Evolutionary conservation across 2,888 invertebrate genomes (phyloP).

Genomic region (Leptinotarsa juncta): DNA sequence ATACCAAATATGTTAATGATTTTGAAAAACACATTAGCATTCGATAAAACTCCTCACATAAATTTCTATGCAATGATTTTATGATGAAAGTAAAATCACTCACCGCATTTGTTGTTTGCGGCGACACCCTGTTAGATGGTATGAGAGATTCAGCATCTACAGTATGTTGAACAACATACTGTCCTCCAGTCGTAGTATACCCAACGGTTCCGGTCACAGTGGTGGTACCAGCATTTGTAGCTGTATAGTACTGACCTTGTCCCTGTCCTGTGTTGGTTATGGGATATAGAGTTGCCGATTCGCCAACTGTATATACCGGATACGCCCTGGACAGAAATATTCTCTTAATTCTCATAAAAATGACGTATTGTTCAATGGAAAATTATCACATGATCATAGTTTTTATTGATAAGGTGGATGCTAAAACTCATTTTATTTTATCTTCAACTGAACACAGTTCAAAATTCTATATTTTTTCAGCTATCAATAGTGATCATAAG

Average conservation of each 20-base stretch:
- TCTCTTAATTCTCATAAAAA: background rate
- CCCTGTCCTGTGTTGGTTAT: slow-evolving; percentile 62
- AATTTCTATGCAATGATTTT: background rate
- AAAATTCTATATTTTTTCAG: too few species aligned
- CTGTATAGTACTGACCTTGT: slow-evolving; percentile 79
- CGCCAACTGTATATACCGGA: slow-evolving; percentile 83
- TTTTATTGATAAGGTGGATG: too few species aligned
- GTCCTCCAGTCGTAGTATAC: slow-evolving; percentile 65
- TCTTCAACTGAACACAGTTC: too few species aligned
- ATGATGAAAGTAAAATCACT: slow-evolving; percentile 57
- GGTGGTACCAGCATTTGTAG: slow-evolving; percentile 74
- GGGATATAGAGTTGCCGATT: slow-evolving; percentile 69
- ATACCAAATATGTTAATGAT: too few species aligned
- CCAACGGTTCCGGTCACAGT: slow-evolving; percentile 66
- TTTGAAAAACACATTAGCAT: too few species aligned
- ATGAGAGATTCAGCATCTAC: slow-evolving; percentile 74
- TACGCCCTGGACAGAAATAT: slow-evolving; percentile 70
- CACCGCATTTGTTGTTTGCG: slow-evolving; percentile 77
- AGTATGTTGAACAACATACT: slow-evolving; percentile 77
- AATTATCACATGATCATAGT: too few species aligned
- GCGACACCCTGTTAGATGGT: slow-evolving; percentile 73
- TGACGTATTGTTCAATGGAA: too few species aligned
- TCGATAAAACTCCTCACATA: background rate
- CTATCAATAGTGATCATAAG: too few species aligned
- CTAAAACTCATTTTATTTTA: too few species aligned